Evolutionary conservation across 64 coral and sea anemone genomes (phyloP).

Genomic region (Pocillopora verrucosa): DNA sequence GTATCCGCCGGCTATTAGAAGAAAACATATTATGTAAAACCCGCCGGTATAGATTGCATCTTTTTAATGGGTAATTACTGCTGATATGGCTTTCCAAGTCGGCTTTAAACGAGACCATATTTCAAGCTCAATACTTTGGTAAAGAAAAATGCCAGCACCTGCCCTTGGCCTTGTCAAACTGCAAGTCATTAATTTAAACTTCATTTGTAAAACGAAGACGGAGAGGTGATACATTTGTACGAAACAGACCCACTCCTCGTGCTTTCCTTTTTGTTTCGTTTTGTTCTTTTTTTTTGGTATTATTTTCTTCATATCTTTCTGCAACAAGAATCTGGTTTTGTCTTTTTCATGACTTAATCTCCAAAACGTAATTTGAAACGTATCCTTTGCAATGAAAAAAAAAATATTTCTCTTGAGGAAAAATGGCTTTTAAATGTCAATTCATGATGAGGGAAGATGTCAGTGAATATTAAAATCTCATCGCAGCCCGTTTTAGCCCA

Average conservation of each 20-base stretch:
- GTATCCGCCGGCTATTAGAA: neutral
- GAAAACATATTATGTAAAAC: neutral
- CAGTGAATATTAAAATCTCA: constrained; percentile 46
- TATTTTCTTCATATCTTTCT: neutral
- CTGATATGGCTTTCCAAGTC: neutral
- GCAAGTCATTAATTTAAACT: constrained; percentile 25
- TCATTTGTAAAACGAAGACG: constrained; percentile 39
- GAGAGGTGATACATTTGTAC: neutral
- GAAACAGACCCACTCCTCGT: neutral
- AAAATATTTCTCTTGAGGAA: neutral
- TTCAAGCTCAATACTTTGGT: constrained; percentile 22
- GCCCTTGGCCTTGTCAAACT: constrained; percentile 18
- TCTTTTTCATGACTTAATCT: neutral
- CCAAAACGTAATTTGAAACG: neutral
- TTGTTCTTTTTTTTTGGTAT: too few species aligned
- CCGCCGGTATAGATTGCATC: constrained; percentile 17
- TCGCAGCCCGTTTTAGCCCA: constrained; percentile 31
- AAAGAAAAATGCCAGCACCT: constrained; percentile 21
- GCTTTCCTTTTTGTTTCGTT: neutral
- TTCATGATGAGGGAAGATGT: constrained; percentile 36
- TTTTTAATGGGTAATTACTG: constrained; percentile 22
- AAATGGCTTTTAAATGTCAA: constrained; percentile 16
- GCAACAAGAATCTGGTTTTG: neutral
- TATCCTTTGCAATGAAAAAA: neutral
- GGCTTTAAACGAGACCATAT: constrained; percentile 1